A percentile compares a stretch with the other conserved stretches of the same genome.
Evolutionary conservation across 2,797 vertebrate species (phyloP).

Genomic region (Lutjanus argentimaculatus): DNA sequence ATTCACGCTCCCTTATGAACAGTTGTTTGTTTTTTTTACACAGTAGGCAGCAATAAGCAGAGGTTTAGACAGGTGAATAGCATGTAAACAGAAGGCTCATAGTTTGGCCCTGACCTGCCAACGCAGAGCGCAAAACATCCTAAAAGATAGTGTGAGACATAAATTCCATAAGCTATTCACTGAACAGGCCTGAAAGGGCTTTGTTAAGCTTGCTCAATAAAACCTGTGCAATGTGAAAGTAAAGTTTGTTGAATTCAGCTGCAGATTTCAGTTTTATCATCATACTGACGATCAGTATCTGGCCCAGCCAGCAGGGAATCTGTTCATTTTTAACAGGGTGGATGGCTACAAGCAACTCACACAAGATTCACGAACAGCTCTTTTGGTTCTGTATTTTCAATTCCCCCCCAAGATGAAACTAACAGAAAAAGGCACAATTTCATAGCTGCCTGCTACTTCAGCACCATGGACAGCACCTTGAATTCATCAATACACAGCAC

Average conservation of each 20-base stretch:
- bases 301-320: neutral
- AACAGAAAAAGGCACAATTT: no score
- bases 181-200: neutral
- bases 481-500: no score
- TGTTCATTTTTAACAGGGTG: no score
- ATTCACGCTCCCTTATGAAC: constrained; percentile 17
- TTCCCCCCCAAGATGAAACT: no score
- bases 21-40: constrained; percentile 16
- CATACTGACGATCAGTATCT: constrained; percentile 15
- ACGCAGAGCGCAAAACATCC: constrained; percentile 17
- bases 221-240: neutral
- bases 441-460: no score
- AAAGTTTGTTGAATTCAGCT: neutral
- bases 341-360: no score
- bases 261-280: constrained; percentile 16
- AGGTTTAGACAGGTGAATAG: neutral
- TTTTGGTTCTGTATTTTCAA: no score
- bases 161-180: neutral
- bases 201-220: neutral
- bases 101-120: neutral
- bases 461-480: no score
- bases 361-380: no score
- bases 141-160: neutral
- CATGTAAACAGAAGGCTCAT: constrained; percentile 5
- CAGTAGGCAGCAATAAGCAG: constrained; percentile 4